A percentile compares a stretch with the other conserved stretches of the same genome.
These are phyloP conservation scores for Taurulus bubalis DNA, from an alignment of 2,113 vertebrate species.

Conservation along the genomic window DNA sequence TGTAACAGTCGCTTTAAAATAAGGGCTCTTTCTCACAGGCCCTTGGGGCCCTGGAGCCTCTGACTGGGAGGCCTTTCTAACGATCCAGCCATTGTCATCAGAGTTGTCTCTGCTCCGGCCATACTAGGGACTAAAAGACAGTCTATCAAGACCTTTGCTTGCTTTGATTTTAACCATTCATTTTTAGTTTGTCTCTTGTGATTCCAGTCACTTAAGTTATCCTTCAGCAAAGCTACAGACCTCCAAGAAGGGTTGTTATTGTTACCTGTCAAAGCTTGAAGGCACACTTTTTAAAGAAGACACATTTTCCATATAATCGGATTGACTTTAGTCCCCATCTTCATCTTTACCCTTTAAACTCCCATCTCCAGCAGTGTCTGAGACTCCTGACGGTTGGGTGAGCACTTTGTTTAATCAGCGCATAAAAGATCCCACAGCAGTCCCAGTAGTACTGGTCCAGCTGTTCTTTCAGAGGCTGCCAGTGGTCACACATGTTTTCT, in stretches of 20 bases:
- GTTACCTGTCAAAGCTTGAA: background rate
- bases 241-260: background rate
- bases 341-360: background rate
- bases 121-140: background rate
- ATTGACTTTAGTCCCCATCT: background rate
- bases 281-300: background rate
- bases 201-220: background rate
- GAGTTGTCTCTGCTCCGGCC: background rate
- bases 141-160: background rate
- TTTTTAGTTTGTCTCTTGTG: background rate
- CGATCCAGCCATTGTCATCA: background rate
- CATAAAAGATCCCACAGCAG: slow-evolving; percentile 43
- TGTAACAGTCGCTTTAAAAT: no score
- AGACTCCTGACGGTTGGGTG: slow-evolving; percentile 30
- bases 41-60: no score
- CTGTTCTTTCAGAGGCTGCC: slow-evolving; percentile 63
- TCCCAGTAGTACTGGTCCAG: slow-evolving; percentile 55
- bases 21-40: no score
- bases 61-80: background rate
- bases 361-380: slow-evolving; percentile 9
- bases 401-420: slow-evolving; percentile 28
- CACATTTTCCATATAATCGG: background rate
- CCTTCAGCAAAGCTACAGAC: background rate
- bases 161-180: background rate
- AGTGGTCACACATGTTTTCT: slow-evolving; percentile 75